Evolutionary conservation across 2,797 vertebrate species (phyloP).

Genomic region (Onychomys torridus): DNA sequence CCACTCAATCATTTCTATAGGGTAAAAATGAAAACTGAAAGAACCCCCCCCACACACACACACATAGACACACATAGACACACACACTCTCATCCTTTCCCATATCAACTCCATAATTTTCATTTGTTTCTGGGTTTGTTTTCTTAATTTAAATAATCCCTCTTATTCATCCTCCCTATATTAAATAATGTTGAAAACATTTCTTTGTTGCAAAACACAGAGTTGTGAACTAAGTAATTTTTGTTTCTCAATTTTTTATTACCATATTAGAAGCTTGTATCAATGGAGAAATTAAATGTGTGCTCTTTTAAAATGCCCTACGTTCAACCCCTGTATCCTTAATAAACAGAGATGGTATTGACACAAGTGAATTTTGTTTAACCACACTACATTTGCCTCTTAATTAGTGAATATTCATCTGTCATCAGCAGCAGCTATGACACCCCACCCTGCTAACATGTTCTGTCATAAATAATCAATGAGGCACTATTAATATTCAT

Average conservation of each 20-base stretch:
- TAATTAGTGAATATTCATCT: slow-evolving; percentile 93
- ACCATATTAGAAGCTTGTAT: slow-evolving; percentile 78
- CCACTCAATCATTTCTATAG: slow-evolving; percentile 24
- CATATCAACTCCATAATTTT: slow-evolving; percentile 13
- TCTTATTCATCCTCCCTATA: slow-evolving; percentile 28
- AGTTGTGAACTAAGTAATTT: slow-evolving; percentile 66
- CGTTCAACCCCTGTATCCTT: slow-evolving; percentile 82
- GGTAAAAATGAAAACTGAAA: slow-evolving; percentile 46
- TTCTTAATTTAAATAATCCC: slow-evolving; percentile 54
- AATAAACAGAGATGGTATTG: slow-evolving; percentile 87
- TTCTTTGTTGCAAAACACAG: slow-evolving; percentile 60
- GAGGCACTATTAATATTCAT: slow-evolving; percentile 94
- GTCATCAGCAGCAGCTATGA: slow-evolving; percentile 89
- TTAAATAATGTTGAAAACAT: slow-evolving; percentile 59
- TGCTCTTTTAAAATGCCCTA: slow-evolving; percentile 69
- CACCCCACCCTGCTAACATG: slow-evolving; percentile 90
- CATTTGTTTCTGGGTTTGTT: slow-evolving; percentile 63
- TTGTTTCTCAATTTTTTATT: slow-evolving; percentile 74
- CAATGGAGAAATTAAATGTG: slow-evolving; percentile 81
- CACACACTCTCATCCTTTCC: not conserved
- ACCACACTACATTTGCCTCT: slow-evolving; percentile 91
- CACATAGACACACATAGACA: not conserved
- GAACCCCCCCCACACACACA: not conserved
- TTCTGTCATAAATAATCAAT: slow-evolving; percentile 95
- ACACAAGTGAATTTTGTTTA: slow-evolving; percentile 94